These are phyloP conservation scores for Trogon melanurus DNA, from an alignment of 2,113 vertebrate species.

Conservation along the genomic window DNA sequence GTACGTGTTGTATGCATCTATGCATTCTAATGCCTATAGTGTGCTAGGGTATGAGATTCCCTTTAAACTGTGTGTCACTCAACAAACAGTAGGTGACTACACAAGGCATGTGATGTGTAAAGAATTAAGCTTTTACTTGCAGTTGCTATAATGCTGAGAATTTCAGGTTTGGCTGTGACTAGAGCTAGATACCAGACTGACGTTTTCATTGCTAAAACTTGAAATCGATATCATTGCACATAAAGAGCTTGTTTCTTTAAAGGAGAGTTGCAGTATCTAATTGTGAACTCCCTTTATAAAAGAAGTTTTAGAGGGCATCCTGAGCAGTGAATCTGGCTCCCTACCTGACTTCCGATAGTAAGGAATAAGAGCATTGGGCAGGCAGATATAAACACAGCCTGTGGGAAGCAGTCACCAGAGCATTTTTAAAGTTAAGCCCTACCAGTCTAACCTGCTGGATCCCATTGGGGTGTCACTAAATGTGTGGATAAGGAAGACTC, in stretches of 20 bases:
- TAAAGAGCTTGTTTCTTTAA: neutral
- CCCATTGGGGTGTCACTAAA: neutral
- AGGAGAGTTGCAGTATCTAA: neutral
- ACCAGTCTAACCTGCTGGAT: neutral
- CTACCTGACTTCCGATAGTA: neutral
- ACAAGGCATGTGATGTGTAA: neutral
- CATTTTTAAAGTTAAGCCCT: neutral
- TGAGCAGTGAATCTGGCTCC: neutral
- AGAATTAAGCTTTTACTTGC: neutral
- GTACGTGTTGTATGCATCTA: fast-evolving
- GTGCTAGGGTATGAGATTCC: neutral
- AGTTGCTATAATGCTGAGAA: neutral
- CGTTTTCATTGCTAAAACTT: neutral
- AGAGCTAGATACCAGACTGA: neutral
- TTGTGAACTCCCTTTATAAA: neutral
- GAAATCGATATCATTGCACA: neutral
- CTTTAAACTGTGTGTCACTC: neutral
- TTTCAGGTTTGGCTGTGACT: neutral
- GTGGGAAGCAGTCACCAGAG: neutral
- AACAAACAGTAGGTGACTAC: neutral
- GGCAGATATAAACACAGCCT: neutral
- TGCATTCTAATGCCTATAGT: neutral
- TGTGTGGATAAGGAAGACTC: neutral
- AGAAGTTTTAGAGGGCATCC: neutral
- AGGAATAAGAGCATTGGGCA: neutral